Base-by-base conservation (phyloP, 2,113 vertebrate genomes). In the Callaeas wilsoni region DNA sequence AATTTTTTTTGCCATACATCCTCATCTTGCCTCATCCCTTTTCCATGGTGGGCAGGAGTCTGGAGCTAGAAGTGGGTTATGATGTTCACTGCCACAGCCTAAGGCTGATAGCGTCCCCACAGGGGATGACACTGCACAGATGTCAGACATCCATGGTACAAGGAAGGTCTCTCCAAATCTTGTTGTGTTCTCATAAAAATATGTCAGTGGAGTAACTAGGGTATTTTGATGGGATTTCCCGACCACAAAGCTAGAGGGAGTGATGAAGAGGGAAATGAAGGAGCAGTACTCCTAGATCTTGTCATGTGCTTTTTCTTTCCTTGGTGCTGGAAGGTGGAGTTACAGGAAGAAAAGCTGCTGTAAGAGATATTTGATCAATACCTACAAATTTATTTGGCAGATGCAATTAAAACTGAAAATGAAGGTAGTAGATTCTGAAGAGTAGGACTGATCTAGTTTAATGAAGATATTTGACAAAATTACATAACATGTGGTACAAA, bases 381-480 rank as follows among this genome's bases (percentile, higher is more conserved):
- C 33, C 56, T 75, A 78, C 41, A 89, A 74, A 92, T 44, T 64
- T 67, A 37, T 77, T 74, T 86, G 65, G 57, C 52, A 70, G 64
- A 78, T 33, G 25, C 26, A 65, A 71, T 84, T 90, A 87, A 93
- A 93, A 16, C 41, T 56, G n/a, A 94, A 94, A 83, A 74, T 8
- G 29, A 73, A 84, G 39, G 35, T 30, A 56, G 42, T 32, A 81
- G 64, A 64, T 92, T 82, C 41, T 89, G 76, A 57, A 71, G 68
- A 77, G 35, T 53, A 59, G 41, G 46, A 68, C 30, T 6, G 1
- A 84, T 87, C 27, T 60, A 68, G 44, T 78, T 89, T 87, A 89
- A 96, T 84, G 39, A 93, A 60, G 56, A 84, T 56, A 84, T 90
- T 67, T 87, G 64, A 75, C 60, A 90, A 89, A 90, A 89, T 93